Percentiles rank a stretch among this genome's conserved stretches.
phyloP scores from a whole-genome alignment of 23 tunicate species.

The Halocynthia roretzi region DNA sequence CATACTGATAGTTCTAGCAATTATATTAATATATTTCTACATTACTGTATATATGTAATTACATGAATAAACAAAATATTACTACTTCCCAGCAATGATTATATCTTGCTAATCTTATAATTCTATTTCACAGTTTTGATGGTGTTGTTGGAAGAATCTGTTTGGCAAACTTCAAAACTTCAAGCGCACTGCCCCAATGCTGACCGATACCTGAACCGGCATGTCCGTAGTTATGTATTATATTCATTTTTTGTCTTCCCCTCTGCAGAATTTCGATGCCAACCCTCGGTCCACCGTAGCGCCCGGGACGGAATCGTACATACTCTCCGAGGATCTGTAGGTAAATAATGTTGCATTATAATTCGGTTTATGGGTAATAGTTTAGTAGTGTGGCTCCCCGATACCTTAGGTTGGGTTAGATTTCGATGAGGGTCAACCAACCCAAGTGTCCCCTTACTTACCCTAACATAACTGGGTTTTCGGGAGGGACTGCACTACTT shows the following conservation, averaged over 20 bases:
- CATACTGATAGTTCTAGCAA: no score
- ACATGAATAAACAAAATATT: no score
- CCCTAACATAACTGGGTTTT: no score
- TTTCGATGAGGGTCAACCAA: background rate
- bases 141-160: no score
- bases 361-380: background rate
- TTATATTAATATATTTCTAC: no score
- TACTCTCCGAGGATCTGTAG: slow-evolving; percentile 3
- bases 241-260: background rate
- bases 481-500: no score
- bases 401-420: background rate
- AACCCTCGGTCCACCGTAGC: background rate
- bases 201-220: slow-evolving; percentile 11
- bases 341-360: background rate
- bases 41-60: no score
- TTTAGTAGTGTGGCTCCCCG: background rate
- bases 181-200: slow-evolving; percentile 5
- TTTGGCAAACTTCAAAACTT: background rate
- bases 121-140: no score
- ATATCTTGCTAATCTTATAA: no score
- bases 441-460: no score
- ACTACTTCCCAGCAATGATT: no score
- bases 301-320: slow-evolving; percentile 3
- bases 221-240: slow-evolving; percentile 12
- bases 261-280: background rate